These are phyloP conservation scores for human (Homo sapiens) DNA, from an alignment of 2,113 vertebrate genomes.

Conservation along the genomic window GRCh38 chr1:236816001-236816500, in stretches of 20 bases:
- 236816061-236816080: not conserved
- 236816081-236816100: not conserved
- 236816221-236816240: not conserved
- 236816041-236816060: not conserved
- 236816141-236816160: not conserved
- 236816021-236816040: not conserved
- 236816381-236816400: not conserved
- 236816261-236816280: not conserved
- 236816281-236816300: not conserved
- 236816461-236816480: conserved; percentile 98
- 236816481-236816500: conserved; percentile 97
- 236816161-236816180: not conserved
- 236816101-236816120: not conserved
- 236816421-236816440: conserved; percentile 34
- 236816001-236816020: not conserved
- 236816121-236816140: not conserved
- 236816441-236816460: conserved; percentile 94
- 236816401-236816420: not conserved
- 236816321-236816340: not conserved
- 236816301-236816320: not conserved
- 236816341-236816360: not conserved
- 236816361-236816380: not conserved
- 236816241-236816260: not conserved
- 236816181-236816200: not conserved
- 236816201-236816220: not conserved